phyloP scores from a whole-genome alignment of 2,797 vertebrate genomes.

The Garrulus glandarius region DNA sequence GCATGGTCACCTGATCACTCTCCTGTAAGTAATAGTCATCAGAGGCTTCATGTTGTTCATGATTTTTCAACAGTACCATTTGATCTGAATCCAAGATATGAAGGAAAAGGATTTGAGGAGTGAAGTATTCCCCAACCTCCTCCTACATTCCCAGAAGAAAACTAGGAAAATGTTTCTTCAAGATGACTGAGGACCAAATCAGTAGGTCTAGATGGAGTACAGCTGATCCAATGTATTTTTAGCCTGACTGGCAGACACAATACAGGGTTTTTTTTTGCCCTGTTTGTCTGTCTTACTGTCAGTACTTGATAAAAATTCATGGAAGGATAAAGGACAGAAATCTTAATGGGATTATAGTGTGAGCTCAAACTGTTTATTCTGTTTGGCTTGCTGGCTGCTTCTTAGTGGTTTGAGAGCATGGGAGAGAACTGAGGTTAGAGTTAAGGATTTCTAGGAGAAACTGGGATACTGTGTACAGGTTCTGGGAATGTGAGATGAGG shows the following conservation, averaged over 20 bases:
- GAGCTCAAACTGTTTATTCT: neutral
- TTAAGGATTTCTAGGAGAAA: neutral
- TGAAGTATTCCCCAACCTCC: neutral
- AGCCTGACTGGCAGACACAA: neutral
- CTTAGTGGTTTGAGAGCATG: neutral
- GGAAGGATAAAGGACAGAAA: neutral
- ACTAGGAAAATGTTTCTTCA: neutral
- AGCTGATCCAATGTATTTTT: neutral
- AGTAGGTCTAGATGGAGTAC: neutral
- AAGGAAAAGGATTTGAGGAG: neutral
- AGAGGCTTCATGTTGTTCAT: neutral
- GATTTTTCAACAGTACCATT: neutral
- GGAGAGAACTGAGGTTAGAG: neutral
- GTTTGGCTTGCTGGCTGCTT: neutral
- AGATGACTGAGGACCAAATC: neutral
- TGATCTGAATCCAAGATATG: neutral
- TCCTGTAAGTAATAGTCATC: constrained; percentile 79
- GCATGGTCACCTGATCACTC: constrained; percentile 95
- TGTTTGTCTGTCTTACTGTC: neutral
- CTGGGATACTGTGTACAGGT: neutral
- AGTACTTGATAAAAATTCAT: neutral
- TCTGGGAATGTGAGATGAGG: neutral
- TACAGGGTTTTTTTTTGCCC: neutral
- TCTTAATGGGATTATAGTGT: neutral
- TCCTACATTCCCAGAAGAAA: neutral